Evolutionary conservation across 2,888 invertebrate genomes (phyloP), one percentile per base, ranked within the genome.

Genomic region (Lepidocyrtoides sp.): DNA sequence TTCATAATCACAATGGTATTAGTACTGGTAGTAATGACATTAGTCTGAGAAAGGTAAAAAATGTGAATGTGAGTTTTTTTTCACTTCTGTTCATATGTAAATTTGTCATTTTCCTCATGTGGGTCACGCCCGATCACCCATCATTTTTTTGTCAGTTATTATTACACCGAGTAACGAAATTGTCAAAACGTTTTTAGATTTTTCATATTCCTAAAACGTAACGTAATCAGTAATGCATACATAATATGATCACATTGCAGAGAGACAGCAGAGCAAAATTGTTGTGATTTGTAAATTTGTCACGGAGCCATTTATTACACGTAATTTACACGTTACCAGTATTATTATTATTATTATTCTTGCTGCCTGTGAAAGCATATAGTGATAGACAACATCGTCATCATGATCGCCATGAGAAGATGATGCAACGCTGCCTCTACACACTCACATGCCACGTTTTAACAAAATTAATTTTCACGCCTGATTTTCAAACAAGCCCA

Each of bases 91-190:
- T 81, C 81, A 81, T 60, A 81, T 81, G 81, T 81, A 81, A 81
- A 81, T 81, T 81, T 60, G 54, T 79, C 57, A 57, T 79, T 86
- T 91, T 79, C 48, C 86, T 81, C 72, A 84, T 88, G 87, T 77
- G 66, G 51, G 87, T 88, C 91, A 91, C 91, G 79, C 91, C 91
- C 91, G 88, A 87, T 91, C 82, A 88, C 91, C 83, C 91, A 91
- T 88, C 81, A 91, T 77, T 79, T 84, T n/a, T 90, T 63, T 79
- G 90, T 90, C 90, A 79, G 84, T 79, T 79, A 17, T 26, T 17
- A 44, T 60, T 75, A 75, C 29, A 17, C 32, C 20, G 20, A 20
- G 77, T 77, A 81, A 81, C 60, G 5, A 60, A 17, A 60, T 41
- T 81, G 81, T 60, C 81, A 81, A 81, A 81, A 57, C 23, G 54